Evolutionary conservation across 2,888 invertebrate genomes (phyloP).

Genomic region (Xestobium rufovillosum): DNA sequence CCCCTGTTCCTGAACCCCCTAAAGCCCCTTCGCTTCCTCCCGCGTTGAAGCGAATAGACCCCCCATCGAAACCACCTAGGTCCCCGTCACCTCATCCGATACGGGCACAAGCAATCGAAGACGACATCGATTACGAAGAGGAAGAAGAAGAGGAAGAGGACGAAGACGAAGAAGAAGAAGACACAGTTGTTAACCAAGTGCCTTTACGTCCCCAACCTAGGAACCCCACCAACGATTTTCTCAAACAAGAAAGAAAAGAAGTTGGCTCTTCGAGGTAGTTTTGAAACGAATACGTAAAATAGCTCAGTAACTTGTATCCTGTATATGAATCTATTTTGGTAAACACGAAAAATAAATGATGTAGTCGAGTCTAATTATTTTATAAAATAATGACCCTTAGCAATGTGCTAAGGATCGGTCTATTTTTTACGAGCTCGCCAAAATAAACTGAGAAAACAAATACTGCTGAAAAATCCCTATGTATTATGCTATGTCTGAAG

Average conservation of each 20-base stretch:
- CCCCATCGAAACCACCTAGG: slow-evolving; percentile 34
- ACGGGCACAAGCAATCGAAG: slow-evolving; percentile 29
- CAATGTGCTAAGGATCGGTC: too few relatives aligned
- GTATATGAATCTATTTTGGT: too few relatives aligned
- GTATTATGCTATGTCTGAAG: too few relatives aligned
- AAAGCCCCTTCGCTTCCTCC: slow-evolving; percentile 18
- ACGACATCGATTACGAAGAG: slow-evolving; percentile 31
- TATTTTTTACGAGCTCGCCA: too few relatives aligned
- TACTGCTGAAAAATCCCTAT: too few relatives aligned
- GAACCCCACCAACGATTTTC: slow-evolving; percentile 21
- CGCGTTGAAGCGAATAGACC: slow-evolving; percentile 22
- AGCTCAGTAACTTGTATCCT: too few relatives aligned
- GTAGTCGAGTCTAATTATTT: too few relatives aligned
- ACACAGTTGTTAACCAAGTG: slow-evolving; percentile 27
- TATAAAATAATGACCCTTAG: too few relatives aligned
- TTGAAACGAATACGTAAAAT: too few relatives aligned
- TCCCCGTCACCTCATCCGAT: slow-evolving; percentile 38
- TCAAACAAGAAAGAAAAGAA: slow-evolving; percentile 19
- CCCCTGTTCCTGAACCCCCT: slow-evolving; percentile 11
- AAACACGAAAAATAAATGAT: too few relatives aligned
- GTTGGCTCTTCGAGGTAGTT: slow-evolving; percentile 10
- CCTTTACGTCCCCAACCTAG: slow-evolving; percentile 16
- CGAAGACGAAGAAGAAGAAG: slow-evolving; percentile 29
- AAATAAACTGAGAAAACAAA: too few relatives aligned
- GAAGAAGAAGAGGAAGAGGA: slow-evolving; percentile 27